Evolutionary conservation across 2,113 vertebrate genomes (phyloP).

Genomic region (Campylomormyrus numenius): DNA sequence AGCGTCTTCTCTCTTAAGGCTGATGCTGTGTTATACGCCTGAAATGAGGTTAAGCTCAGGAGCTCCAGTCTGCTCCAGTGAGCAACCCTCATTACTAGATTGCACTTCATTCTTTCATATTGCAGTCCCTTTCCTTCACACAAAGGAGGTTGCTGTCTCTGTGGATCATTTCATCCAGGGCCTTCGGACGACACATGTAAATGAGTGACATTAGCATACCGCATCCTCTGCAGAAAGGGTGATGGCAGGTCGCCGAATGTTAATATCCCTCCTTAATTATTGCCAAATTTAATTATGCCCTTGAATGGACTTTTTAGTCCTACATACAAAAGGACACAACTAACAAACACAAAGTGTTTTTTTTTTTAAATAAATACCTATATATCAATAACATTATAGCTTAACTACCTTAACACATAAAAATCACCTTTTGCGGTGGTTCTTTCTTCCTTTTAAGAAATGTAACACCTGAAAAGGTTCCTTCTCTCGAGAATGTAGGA

Average conservation of each 20-base stretch:
- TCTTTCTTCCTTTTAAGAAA: not conserved
- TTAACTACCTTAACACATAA: not conserved
- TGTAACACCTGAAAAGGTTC: not conserved
- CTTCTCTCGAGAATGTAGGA: not conserved
- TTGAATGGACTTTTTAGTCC: slow-evolving; percentile 12
- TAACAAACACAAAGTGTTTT: not conserved
- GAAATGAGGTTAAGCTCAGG: not conserved
- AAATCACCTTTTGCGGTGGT: not conserved
- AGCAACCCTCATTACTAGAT: not conserved
- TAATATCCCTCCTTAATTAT: not conserved
- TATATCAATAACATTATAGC: not conserved
- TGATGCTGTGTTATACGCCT: not conserved
- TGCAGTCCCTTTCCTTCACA: not conserved
- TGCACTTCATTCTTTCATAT: not conserved
- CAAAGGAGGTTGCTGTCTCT: not conserved
- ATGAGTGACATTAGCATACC: slow-evolving; percentile 7
- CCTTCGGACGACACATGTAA: not conserved
- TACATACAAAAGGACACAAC: not conserved
- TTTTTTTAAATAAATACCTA: not conserved
- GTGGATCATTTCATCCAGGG: slow-evolving; percentile 3
- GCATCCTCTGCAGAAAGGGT: slow-evolving; percentile 8
- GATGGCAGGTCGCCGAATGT: slow-evolving; percentile 8
- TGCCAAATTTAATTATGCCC: slow-evolving; percentile 17
- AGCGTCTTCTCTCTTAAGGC: not conserved
- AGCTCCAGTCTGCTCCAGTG: not conserved